Evolutionary conservation across 2,888 invertebrate species (phyloP), one percentile per base, ranked within the genome.

Genomic region (Aradus depressus): DNA sequence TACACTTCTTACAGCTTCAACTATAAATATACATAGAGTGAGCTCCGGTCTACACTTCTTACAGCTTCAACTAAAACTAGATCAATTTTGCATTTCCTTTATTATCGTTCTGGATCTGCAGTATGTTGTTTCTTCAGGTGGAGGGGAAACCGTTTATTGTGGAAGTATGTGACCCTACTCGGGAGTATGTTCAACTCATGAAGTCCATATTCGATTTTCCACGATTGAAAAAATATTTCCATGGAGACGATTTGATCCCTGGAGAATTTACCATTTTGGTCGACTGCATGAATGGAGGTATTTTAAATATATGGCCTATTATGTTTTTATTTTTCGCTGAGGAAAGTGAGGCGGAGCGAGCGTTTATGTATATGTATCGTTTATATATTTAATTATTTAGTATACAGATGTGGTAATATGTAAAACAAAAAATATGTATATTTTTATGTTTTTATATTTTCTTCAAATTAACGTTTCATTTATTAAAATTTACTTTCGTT

Each of bases 281-380:
- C 3, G 47, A 47, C 25, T 37, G 47, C 14, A 44, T 34, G 34
- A 34, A 44, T 21, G 42, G 42, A 42, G 42, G 42, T 42, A 10
- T 28, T 28, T 28, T 28, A 28, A 28, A 28, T 28, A 28, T 28
- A 28, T 10, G 8, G 31, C 31, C 31, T n/a, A n/a, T n/a, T n/a
- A n/a, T n/a, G n/a, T n/a, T n/a, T n/a, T n/a, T n/a, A n/a, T n/a
- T n/a, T n/a, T n/a, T n/a, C n/a, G n/a, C n/a, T n/a, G n/a, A n/a
- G n/a, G n/a, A n/a, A n/a, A n/a, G n/a, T n/a, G n/a, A n/a, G n/a
- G n/a, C n/a, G n/a, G n/a, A 14, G 35, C 6, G n/a, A 16, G 14
- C 16, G 16, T 8, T 35, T 10, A 16, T 35, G 5, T 35, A n/a
- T 35, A 35, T 35, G 5, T 35, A 10, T 8, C 16, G 5, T 8